Percentiles rank a stretch among this genome's conserved stretches.
phyloP scores from a whole-genome alignment of 2,888 invertebrate species.

The Drosophila atroscutellata region DNA sequence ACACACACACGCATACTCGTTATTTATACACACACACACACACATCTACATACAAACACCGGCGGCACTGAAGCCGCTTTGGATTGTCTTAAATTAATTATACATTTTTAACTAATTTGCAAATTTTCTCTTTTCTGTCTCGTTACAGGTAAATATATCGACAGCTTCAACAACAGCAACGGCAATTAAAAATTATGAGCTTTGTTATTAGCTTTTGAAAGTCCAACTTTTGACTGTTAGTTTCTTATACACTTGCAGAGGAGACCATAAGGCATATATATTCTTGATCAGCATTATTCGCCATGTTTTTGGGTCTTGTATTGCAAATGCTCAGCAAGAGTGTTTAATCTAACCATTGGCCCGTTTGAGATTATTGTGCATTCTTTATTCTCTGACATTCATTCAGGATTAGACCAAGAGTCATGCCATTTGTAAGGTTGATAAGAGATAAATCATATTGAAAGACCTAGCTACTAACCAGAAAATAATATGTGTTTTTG shows the following conservation, averaged over 20 bases:
- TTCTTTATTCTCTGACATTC: background rate
- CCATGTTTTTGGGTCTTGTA: background rate
- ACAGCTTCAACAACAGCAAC: conserved; percentile 14
- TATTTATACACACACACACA: background rate
- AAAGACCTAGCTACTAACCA: background rate
- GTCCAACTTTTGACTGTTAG: background rate
- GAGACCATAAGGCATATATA: background rate
- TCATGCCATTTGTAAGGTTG: background rate
- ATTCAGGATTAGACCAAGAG: background rate
- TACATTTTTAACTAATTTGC: conserved; percentile 74
- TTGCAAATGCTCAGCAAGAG: background rate
- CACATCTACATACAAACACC: background rate
- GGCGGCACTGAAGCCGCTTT: conserved; percentile 8
- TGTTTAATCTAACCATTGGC: background rate
- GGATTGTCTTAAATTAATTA: conserved; percentile 69
- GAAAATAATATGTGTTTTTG: background rate
- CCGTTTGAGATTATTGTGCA: background rate
- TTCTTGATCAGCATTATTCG: background rate
- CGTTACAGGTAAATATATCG: conserved; percentile 77
- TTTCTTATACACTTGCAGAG: background rate
- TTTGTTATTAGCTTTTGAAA: conserved; percentile 4
- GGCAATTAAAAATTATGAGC: conserved; percentile 12
- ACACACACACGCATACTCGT: conserved; percentile 9
- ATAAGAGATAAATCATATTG: background rate
- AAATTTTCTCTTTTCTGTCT: conserved; percentile 77